Percentiles rank a stretch among this genome's conserved stretches.
Conservation (phyloP, 2,113 vertebrate species). For the Planiliza haematocheilus region DNA sequence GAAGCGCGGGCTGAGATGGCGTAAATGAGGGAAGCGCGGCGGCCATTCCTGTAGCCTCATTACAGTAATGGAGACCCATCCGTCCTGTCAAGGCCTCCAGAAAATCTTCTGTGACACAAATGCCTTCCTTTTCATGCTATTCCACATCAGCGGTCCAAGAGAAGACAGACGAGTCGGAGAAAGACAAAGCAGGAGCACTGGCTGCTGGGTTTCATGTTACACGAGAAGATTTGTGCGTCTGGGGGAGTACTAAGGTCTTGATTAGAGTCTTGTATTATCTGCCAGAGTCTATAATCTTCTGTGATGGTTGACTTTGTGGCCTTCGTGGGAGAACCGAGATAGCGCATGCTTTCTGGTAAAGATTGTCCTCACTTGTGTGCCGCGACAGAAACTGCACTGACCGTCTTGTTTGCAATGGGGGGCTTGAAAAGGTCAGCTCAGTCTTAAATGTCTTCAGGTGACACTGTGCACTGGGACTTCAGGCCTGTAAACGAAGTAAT, state of each 20-base stretch:
- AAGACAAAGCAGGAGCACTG: slow-evolving; percentile 44
- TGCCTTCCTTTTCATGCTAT: slow-evolving; percentile 65
- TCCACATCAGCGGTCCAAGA: slow-evolving; percentile 57
- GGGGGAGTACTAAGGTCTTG: slow-evolving; percentile 73
- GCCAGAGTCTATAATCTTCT: slow-evolving; percentile 73
- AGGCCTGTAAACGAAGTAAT: slow-evolving; percentile 5
- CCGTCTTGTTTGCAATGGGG: slow-evolving; percentile 20
- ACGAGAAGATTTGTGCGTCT: slow-evolving; percentile 73
- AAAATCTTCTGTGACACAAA: slow-evolving; percentile 79
- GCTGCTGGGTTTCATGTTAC: slow-evolving; percentile 61
- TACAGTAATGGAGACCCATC: slow-evolving; percentile 86
- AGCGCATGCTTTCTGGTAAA: slow-evolving; percentile 26
- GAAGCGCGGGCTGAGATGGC: slow-evolving; percentile 77
- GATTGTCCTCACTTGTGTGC: slow-evolving; percentile 22
- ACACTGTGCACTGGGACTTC: background rate
- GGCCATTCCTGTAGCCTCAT: slow-evolving; percentile 85
- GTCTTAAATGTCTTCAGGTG: background rate
- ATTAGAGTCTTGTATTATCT: slow-evolving; percentile 73
- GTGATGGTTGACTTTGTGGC: slow-evolving; percentile 57
- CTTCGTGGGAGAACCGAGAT: slow-evolving; percentile 13
- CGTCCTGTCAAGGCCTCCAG: slow-evolving; percentile 82
- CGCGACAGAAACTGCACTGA: slow-evolving; percentile 7
- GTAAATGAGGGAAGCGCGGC: slow-evolving; percentile 82
- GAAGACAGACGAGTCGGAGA: slow-evolving; percentile 33
- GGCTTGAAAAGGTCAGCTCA: background rate